Evolutionary conservation across 2,797 vertebrate species (phyloP).

Genomic region (Columba guinea): DNA sequence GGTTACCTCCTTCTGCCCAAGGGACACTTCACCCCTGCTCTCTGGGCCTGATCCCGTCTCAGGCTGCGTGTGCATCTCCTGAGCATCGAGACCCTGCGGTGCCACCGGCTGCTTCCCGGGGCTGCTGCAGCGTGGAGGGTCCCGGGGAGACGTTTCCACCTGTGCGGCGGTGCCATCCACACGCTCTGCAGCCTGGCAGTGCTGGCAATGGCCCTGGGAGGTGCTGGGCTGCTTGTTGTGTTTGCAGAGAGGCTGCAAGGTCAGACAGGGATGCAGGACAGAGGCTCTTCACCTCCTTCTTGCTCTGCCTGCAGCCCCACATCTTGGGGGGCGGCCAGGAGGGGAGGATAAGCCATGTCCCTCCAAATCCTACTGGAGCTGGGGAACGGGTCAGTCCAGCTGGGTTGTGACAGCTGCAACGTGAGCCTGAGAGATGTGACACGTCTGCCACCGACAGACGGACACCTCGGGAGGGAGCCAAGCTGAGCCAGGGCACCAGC

Average conservation of each 20-base stretch:
- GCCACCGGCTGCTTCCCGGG: not conserved
- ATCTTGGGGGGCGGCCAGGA: not conserved
- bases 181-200: fast-evolving
- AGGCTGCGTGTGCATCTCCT: not conserved
- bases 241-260: not conserved
- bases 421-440: not conserved
- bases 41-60: not conserved
- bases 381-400: not conserved
- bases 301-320: not conserved
- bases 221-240: fast-evolving
- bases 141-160: not conserved
- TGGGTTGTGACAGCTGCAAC: not conserved
- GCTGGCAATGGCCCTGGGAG: not conserved
- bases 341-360: fast-evolving
- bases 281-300: not conserved
- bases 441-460: not conserved
- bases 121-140: fast-evolving
- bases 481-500: not conserved
- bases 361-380: not conserved
- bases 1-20: fast-evolving
- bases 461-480: not conserved
- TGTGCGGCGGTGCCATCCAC: fast-evolving
- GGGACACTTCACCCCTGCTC: not conserved
- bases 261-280: not conserved
- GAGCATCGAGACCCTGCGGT: fast-evolving